These are phyloP conservation scores for Oreochromis grahami DNA, from an alignment of 2,797 vertebrate genomes.

Conservation along the genomic window DNA sequence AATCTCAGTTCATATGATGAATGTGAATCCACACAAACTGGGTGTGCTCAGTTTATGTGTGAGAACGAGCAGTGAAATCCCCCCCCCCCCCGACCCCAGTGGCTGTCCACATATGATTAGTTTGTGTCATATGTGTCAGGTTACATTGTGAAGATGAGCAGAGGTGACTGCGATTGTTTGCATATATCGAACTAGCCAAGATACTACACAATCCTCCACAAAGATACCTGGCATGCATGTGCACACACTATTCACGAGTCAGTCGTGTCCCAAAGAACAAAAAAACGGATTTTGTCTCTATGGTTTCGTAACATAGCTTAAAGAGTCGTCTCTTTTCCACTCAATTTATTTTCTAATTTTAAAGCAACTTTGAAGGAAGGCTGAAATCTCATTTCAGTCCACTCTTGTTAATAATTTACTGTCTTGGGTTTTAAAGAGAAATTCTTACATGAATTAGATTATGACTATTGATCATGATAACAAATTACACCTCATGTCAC, in stretches of 20 bases:
- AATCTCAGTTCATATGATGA: constrained; percentile 20
- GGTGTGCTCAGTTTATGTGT: constrained; percentile 51
- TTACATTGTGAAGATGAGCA: neutral
- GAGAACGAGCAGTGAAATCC: constrained; percentile 16
- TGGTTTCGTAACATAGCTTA: neutral
- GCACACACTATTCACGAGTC: neutral
- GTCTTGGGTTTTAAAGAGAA: neutral
- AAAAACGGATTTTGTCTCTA: neutral
- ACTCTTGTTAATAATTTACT: neutral
- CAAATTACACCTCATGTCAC: neutral
- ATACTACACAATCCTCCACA: constrained; percentile 14
- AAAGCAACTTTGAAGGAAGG: neutral
- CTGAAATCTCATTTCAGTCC: neutral
- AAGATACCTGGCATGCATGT: constrained; percentile 42
- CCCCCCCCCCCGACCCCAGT: neutral
- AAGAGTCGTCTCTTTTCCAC: neutral
- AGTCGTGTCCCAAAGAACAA: neutral
- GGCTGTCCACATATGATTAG: constrained; percentile 53
- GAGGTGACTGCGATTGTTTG: constrained; percentile 9
- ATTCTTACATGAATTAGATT: neutral
- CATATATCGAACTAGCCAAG: neutral
- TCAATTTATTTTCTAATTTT: neutral
- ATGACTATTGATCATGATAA: constrained; percentile 6
- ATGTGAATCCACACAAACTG: constrained; percentile 59
- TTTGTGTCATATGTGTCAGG: constrained; percentile 57